Evolutionary conservation across 2,888 invertebrate genomes (phyloP), one percentile per base, ranked within the genome.

Genomic region (Villa cingulata): DNA sequence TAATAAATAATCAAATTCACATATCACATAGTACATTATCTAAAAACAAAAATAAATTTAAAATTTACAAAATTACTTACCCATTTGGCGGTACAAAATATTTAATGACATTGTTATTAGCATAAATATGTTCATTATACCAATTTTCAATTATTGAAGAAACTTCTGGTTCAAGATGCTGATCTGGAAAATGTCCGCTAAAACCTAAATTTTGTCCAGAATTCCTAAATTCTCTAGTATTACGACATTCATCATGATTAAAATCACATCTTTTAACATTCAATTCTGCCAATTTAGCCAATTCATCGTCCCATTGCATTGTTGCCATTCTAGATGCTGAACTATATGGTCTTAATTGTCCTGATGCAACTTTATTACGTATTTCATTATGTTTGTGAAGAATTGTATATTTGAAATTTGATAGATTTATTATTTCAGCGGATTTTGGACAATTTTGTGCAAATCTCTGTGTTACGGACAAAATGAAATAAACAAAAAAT

Each of bases 311-410:
- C 67, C 67, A 67, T 47, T 59, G 59, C 18, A 67, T 48, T 17
- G 60, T 41, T 3, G 64, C 64, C 67, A 67, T 67, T 27, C 57
- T 61, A 2, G 57, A 50, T 19, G 67, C 67, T 1, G 62, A 36
- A 17, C 51, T 46, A 39, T 63, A 67, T 15, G 61, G 64, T 2
- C 53, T 49, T 32, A 66, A 48, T 34, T 58, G 50, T 0, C 67
- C 67, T n/a, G 56, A 41, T 7, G 67, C 67, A 12, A 66, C 59
- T 32, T 59, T 58, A 49, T 60, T 61, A 40, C 67, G 57, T 40
- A 63, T 63, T 48, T 60, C 53, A 51, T 67, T 67, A 48, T 67
- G 67, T 54, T 65, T 59, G 52, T 64, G 63, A 50, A 66, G 55
- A 38, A 66, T 56, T 63, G 60, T 5, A 62, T 62, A 7, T 63